Base-by-base conservation (phyloP, 1,140 invertebrate genomes). In the Thaumatotibia leucotreta region DNA sequence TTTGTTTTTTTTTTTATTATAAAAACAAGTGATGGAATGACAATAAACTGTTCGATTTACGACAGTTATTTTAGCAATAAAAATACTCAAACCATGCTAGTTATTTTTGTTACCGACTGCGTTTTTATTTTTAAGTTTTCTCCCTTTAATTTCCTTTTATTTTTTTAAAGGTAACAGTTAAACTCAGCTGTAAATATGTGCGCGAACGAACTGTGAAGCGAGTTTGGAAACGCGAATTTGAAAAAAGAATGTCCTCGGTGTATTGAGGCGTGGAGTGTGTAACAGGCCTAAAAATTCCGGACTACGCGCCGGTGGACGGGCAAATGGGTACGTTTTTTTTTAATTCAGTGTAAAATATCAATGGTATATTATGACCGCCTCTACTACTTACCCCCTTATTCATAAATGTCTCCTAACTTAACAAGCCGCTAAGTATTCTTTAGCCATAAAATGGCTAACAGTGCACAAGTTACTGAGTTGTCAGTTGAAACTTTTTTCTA, bases 271-370 rank as follows among this genome's bases (percentile, higher is more conserved):
- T 35, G 61, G 64, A 54, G 67, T 74, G 75, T 74, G 69, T 45
- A 23, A 62, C 62, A 67, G 72, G 76, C 72, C 74, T 71, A 68
- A 89, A 66, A 64, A 89, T 88, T 86, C 87, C 84, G 70, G 85
- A 86, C 80, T 88, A 83, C 83, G 84, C 74, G 66, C 63, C 80
- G 32, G 75, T 79, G 31, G 83, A 88, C 68, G 83, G 82, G 66
- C 85, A 88, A 82, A 89, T 89, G 87, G 87, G 87, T 89, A 87
- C 79, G 85, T 77, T 65, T 22, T 45, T 45, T 65, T 73, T 73
- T 63, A 54, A 68, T 61, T 72, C 61, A 14, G 27, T 39, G 6
- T 17, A 14, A 11, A 14, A 39, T 11, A 11, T n/a, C 35, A 5
- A 39, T 17, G 10, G 4, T 14, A 39, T 39, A n/a, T n/a, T 39